Conservation (phyloP, 2,113 vertebrate species). For the Alces alces region DNA sequence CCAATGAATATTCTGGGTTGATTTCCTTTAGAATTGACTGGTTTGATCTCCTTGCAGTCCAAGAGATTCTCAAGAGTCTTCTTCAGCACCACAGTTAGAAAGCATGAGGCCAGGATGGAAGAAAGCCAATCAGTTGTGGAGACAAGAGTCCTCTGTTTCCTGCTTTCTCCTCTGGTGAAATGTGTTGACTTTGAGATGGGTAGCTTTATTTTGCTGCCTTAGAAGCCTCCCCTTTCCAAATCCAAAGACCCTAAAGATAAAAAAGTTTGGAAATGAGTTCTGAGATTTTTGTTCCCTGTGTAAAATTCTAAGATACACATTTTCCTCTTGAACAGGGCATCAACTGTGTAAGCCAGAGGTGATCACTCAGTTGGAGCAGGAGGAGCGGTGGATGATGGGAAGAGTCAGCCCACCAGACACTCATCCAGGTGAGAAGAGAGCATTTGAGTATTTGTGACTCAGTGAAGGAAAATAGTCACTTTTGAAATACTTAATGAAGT, state of each 20-base stretch:
- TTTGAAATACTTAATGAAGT: not conserved
- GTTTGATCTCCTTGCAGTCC: not conserved
- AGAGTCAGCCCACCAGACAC: not conserved
- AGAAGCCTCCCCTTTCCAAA: not conserved
- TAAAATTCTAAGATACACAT: not conserved
- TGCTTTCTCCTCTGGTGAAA: not conserved
- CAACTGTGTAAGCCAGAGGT: conserved; percentile 40
- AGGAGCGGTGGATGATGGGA: not conserved
- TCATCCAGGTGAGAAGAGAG: conserved; percentile 36
- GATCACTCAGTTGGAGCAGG: conserved; percentile 42
- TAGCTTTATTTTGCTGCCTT: not conserved
- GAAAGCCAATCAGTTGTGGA: not conserved
- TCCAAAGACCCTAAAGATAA: not conserved
- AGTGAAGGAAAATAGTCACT: not conserved
- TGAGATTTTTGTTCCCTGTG: not conserved
- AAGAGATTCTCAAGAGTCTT: not conserved
- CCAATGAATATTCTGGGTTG: not conserved
- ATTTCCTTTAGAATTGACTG: not conserved
- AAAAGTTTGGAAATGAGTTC: not conserved
- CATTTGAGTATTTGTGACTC: not conserved
- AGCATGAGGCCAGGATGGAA: not conserved
- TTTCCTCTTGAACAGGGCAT: conserved; percentile 19
- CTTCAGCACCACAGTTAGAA: not conserved
- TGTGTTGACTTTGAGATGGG: not conserved
- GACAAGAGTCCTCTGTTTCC: not conserved